phyloP scores from a whole-genome alignment of 2,888 invertebrate genomes.

The Microctonus aethiopoides region DNA sequence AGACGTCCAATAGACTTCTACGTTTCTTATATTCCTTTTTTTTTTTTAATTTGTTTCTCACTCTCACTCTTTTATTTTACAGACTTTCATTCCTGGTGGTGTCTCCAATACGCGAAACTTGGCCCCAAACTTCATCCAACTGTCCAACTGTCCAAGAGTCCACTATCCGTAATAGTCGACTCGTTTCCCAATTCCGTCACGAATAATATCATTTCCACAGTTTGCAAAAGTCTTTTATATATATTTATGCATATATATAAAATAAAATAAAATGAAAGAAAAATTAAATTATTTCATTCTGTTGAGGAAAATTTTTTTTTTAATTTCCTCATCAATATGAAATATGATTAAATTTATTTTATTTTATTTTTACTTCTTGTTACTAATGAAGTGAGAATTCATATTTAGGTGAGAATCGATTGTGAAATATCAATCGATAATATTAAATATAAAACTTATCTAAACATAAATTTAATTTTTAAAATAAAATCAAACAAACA shows the following conservation, averaged over 20 bases:
- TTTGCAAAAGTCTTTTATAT: conserved; percentile 12
- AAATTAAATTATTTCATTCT: not conserved
- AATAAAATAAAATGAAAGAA: too few relatives aligned
- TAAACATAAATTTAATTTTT: too few relatives aligned
- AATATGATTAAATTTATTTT: too few relatives aligned
- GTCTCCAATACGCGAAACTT: conserved; percentile 22
- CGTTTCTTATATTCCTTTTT: conserved; percentile 16
- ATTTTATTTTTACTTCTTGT: too few relatives aligned
- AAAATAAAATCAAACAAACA: too few relatives aligned
- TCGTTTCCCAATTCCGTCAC: conserved; percentile 40
- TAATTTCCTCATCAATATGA: too few relatives aligned
- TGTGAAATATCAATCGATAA: too few relatives aligned
- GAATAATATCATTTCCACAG: conserved; percentile 52
- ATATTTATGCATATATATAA: too few relatives aligned
- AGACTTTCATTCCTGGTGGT: not conserved
- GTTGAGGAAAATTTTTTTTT: too few relatives aligned
- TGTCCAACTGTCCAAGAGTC: conserved; percentile 58
- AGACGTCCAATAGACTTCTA: conserved; percentile 18
- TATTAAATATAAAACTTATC: too few relatives aligned
- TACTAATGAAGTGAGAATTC: too few relatives aligned
- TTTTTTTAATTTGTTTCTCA: conserved; percentile 25
- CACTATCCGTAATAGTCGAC: conserved; percentile 40
- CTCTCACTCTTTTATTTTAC: conserved; percentile 26
- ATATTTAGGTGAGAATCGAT: too few relatives aligned
- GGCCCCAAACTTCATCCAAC: conserved; percentile 46